These are phyloP conservation scores for Augiades crinisus DNA, from an alignment of 2,888 invertebrate genomes.

Conservation along the genomic window DNA sequence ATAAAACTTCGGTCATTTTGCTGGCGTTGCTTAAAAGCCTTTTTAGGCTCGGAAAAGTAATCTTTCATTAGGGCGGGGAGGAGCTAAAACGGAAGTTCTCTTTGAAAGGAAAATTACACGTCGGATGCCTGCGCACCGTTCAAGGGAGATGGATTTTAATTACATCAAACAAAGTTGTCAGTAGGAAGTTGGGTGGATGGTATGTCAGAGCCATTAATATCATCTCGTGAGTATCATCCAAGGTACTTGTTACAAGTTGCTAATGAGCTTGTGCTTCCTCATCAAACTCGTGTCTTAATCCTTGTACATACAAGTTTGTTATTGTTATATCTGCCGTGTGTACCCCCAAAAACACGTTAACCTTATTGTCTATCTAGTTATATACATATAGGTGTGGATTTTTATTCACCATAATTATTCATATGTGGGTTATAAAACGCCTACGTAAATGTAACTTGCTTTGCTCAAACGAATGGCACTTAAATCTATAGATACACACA, in stretches of 20 bases:
- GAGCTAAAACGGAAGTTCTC: conserved; percentile 80
- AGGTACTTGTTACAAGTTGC: conserved; percentile 44
- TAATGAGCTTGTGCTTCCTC: conserved; percentile 34
- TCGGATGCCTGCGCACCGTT: conserved; percentile 68
- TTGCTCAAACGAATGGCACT: no score
- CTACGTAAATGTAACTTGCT: no score
- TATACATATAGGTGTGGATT: no score
- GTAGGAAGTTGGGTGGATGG: conserved; percentile 51
- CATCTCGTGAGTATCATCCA: conserved; percentile 32
- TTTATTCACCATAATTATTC: no score
- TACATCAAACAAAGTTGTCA: conserved; percentile 74
- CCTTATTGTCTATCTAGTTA: no score
- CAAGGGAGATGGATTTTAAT: conserved; percentile 78
- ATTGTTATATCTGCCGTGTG: no score
- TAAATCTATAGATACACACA: no score
- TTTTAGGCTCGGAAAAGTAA: conserved; percentile 80
- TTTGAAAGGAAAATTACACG: conserved; percentile 80
- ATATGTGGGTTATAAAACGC: no score
- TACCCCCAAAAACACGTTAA: no score
- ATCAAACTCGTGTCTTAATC: background rate
- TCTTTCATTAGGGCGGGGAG: conserved; percentile 79
- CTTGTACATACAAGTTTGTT: background rate
- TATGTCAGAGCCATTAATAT: conserved; percentile 44
- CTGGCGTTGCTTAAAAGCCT: conserved; percentile 81
- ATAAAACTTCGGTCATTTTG: conserved; percentile 81